These are phyloP conservation scores for Sylvia borin DNA, from an alignment of 2,797 vertebrate species.

Conservation along the genomic window DNA sequence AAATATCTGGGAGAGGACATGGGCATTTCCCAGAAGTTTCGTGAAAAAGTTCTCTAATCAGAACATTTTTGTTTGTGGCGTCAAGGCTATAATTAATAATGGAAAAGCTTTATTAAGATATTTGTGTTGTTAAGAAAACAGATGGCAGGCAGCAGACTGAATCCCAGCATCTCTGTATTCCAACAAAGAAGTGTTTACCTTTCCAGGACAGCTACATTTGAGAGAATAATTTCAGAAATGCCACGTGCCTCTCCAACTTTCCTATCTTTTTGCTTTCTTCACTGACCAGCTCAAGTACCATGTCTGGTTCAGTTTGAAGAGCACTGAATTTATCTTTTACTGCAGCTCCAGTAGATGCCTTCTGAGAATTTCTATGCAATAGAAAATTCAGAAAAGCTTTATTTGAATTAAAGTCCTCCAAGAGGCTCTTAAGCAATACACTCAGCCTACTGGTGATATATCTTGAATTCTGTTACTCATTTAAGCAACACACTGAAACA, in stretches of 20 bases:
- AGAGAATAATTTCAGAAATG: not conserved
- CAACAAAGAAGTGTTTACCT: not conserved
- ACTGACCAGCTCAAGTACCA: not conserved
- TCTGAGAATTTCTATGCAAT: not conserved
- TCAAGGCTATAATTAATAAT: conserved; percentile 53
- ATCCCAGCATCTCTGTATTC: not conserved
- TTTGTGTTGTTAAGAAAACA: not conserved
- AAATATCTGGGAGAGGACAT: conserved; percentile 13
- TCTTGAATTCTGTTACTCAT: not conserved
- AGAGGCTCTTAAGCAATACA: not conserved
- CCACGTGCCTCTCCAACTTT: not conserved
- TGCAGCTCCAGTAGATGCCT: not conserved
- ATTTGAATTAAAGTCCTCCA: not conserved
- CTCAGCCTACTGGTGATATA: not conserved
- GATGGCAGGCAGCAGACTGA: not conserved
- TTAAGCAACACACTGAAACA: not conserved
- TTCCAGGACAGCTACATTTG: not conserved
- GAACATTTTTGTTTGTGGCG: conserved; percentile 33
- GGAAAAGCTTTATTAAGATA: conserved; percentile 43
- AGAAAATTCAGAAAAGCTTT: not conserved
- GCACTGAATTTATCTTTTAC: not conserved
- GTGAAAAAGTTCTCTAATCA: conserved; percentile 62
- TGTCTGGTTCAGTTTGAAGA: not conserved
- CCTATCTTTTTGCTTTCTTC: not conserved
- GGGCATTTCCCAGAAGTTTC: conserved; percentile 67